Base-by-base conservation (phyloP, 2,888 invertebrate genomes). In the Eupithecia pulchellata region DNA sequence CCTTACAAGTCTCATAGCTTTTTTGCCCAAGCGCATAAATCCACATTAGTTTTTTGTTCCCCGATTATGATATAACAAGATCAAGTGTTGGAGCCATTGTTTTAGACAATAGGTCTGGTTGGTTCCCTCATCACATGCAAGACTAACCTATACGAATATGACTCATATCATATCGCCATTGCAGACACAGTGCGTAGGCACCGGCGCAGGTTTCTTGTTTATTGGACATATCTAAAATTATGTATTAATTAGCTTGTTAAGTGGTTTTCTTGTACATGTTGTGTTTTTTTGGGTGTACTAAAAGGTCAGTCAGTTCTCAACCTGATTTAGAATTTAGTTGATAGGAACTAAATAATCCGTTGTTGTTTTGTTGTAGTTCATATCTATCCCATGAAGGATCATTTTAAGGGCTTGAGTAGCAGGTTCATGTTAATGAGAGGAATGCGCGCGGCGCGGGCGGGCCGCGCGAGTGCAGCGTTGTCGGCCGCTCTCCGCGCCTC, bases 51-150 rank as follows among this genome's bases (percentile, higher is more conserved):
- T 91, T 91, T 90, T 92, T 91, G 84, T 86, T 78, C 80, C 72
- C 69, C 76, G 79, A 84, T 61, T 86, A 89, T 90, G 88, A 90
- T 90, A 90, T 91, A 92, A 93, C 92, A 90, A 86, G 89, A 89
- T 90, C 88, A 89, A 89, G 84, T 84, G 84, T 79, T 86, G 90
- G 88, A 89, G 88, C 89, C 88, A 91, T 92, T 93, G 90, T 90
- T 90, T 88, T 89, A 91, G 89, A 93, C 91, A 89, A 90, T 90
- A 85, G 86, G 92, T 92, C 91, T 92, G 88, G 88, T 64, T 86
- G 85, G 90, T 81, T 86, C 86, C 90, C 91, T 86, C 89, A 89
- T 83, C 86, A 86, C 82, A 84, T 84, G 85, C 82, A 84, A 84
- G 77, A 84, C 47, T 47, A 68, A 60, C n/a, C 9, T 47, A 20